phyloP scores from a whole-genome alignment of 1,140 invertebrate genomes.

The Drosophila repletoides region DNA sequence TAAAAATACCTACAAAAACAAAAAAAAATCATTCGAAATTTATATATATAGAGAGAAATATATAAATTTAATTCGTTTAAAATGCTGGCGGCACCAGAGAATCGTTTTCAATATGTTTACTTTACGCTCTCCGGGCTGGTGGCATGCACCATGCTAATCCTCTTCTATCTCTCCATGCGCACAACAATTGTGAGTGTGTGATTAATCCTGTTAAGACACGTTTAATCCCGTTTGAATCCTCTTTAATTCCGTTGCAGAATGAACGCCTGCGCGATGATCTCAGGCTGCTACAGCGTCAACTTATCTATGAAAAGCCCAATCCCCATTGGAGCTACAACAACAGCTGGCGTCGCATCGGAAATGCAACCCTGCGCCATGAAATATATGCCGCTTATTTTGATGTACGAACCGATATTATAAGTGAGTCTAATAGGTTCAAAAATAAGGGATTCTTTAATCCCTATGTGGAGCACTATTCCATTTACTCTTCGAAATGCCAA shows the following conservation, averaged over 20 bases:
- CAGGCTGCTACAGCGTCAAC: slow-evolving; percentile 46
- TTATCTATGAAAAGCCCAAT: slow-evolving; percentile 61
- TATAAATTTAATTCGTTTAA: slow-evolving; percentile 19
- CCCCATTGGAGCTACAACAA: slow-evolving; percentile 72
- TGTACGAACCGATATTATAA: slow-evolving; percentile 61
- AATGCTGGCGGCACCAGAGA: slow-evolving; percentile 65
- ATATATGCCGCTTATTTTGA: slow-evolving; percentile 80
- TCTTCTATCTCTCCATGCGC: slow-evolving; percentile 74
- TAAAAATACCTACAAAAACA: not conserved
- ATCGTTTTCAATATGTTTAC: slow-evolving; percentile 78
- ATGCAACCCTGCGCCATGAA: slow-evolving; percentile 52
- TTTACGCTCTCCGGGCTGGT: slow-evolving; percentile 71
- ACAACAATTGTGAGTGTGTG: slow-evolving; percentile 71
- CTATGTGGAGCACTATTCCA: too few species aligned
- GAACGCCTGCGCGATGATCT: slow-evolving; percentile 69
- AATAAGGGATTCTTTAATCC: too few species aligned
- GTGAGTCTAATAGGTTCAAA: slow-evolving; percentile 46
- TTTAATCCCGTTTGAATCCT: too few species aligned
- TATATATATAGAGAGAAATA: not conserved
- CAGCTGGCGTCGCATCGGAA: slow-evolving; percentile 71
- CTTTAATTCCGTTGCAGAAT: slow-evolving; percentile 48
- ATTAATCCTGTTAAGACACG: not conserved
- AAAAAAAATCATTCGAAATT: not conserved
- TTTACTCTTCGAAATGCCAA: too few species aligned
- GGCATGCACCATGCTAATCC: slow-evolving; percentile 63